Base-by-base conservation (phyloP, 2,113 vertebrate species). In the Tretioscincus oriximinensis region DNA sequence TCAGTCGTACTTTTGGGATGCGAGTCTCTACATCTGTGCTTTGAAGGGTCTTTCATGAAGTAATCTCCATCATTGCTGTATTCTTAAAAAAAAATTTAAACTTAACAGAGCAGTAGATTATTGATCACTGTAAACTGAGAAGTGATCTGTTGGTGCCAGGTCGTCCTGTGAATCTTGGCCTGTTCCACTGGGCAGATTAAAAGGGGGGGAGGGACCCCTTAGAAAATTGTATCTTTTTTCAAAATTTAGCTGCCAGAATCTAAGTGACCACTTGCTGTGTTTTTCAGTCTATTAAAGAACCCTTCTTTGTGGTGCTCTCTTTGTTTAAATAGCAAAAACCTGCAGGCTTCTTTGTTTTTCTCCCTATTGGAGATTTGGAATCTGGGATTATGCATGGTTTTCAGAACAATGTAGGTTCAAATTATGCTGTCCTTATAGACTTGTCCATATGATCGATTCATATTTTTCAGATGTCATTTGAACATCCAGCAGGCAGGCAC, bases 201-300 rank as follows among this genome's bases (percentile, higher is more conserved):
- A 93, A 93, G 94, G 93, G 94, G n/a, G n/a, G n/a, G n/a, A n/a
- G n/a, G 94, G 90, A 91, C 87, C 85, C 81, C 91, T 92, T 85
- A 87, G 80, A 90, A 94, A 93, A 94, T 94, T 90, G 92, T 84
- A 91, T 84, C 91, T 41, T 41, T 88, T 89, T 91, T 94, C 86
- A 91, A 90, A 94, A 87, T 87, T 89, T 90, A 92, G 88, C 81
- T 95, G 91, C 93, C 93, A 93, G 92, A 91, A 93, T 58, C 54
- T 58, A 58, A 18, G 54, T 80, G 58, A 85, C 90, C 86, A 83
- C 88, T 87, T 88, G 66, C 85, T 90, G 82, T 90, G 84, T 82
- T 90, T 86, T 92, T 78, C 86, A 86, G 69, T 93, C 89, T 90
- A 88, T 86, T 88, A 89, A 77, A 86, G 86, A 63, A 75, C 28